These are phyloP conservation scores for Dolomedes plantarius DNA, from an alignment of 2,888 invertebrate genomes.

Conservation along the genomic window DNA sequence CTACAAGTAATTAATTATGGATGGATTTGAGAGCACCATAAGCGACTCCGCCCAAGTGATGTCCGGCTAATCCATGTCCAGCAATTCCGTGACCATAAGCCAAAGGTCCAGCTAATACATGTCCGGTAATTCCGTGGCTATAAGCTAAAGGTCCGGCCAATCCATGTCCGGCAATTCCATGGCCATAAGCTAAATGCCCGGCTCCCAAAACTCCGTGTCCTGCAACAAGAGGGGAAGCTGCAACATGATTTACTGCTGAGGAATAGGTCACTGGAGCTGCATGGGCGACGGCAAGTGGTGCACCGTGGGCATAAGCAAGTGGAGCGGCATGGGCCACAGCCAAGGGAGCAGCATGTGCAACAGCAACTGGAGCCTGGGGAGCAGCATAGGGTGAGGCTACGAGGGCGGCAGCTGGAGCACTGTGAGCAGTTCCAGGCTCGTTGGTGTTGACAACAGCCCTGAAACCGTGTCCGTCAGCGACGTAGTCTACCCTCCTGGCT, in stretches of 20 bases:
- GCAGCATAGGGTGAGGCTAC: constrained; percentile 24
- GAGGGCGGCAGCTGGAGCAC: constrained; percentile 28
- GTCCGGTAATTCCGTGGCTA: too few species aligned
- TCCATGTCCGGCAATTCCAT: constrained; percentile 19
- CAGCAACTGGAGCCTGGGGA: constrained; percentile 10
- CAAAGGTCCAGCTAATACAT: too few species aligned
- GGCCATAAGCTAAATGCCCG: not conserved
- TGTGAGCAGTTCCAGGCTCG: constrained; percentile 33
- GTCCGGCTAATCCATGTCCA: too few species aligned
- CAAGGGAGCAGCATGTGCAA: not conserved
- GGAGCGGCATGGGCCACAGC: not conserved
- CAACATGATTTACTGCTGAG: not conserved
- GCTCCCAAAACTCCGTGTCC: not conserved
- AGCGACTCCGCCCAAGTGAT: too few species aligned
- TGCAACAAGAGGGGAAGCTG: not conserved
- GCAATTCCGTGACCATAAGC: too few species aligned
- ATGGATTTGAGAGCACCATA: too few species aligned
- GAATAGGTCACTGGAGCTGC: too few species aligned
- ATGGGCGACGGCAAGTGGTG: too few species aligned
- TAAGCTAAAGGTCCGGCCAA: too few species aligned
- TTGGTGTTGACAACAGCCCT: constrained; percentile 56
- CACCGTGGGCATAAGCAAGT: not conserved
- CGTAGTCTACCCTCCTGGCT: constrained; percentile 65
- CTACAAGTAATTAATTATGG: too few species aligned
- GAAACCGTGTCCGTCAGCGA: constrained; percentile 58